These are phyloP conservation scores for Gymnoscopelus microlampas DNA, from an alignment of 2,797 vertebrate genomes.

Conservation along the genomic window DNA sequence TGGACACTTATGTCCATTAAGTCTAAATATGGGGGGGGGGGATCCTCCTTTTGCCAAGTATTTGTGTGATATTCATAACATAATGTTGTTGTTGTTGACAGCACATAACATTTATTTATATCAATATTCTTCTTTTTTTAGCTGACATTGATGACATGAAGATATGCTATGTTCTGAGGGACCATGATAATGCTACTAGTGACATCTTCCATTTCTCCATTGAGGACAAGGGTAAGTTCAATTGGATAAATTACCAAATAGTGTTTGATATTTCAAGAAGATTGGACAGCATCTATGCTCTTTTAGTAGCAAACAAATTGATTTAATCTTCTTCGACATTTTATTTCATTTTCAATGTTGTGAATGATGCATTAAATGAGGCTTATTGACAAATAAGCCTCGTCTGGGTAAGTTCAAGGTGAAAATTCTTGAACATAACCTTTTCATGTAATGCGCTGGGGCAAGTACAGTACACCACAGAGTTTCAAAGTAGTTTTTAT, in stretches of 20 bases:
- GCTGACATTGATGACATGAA: conserved; percentile 95
- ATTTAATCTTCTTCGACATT: not conserved
- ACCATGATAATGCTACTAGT: conserved; percentile 86
- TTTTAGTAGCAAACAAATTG: not conserved
- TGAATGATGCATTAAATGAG: conserved; percentile 2
- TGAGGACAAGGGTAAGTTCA: conserved; percentile 88
- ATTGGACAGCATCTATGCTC: not conserved
- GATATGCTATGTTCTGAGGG: conserved; percentile 91
- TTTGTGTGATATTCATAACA: not conserved
- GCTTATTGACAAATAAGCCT: not conserved
- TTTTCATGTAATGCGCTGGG: conserved; percentile 15
- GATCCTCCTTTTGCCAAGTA: not conserved
- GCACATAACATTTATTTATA: not conserved
- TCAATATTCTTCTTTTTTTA: conserved; percentile 64
- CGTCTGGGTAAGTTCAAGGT: not conserved
- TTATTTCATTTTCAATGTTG: not conserved
- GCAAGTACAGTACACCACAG: conserved; percentile 1
- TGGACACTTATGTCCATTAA: too few species aligned
- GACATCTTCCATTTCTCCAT: conserved; percentile 92
- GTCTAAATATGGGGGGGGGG: too few species aligned
- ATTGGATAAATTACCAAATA: conserved; percentile 12
- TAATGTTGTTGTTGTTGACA: not conserved
- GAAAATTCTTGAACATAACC: conserved; percentile 9
- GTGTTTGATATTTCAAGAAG: not conserved
- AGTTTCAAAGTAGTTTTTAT: conserved; percentile 4